Evolutionary conservation across 92 coral and sea anemone species (phyloP).

Genomic region (Zoanthus sansibaricus): DNA sequence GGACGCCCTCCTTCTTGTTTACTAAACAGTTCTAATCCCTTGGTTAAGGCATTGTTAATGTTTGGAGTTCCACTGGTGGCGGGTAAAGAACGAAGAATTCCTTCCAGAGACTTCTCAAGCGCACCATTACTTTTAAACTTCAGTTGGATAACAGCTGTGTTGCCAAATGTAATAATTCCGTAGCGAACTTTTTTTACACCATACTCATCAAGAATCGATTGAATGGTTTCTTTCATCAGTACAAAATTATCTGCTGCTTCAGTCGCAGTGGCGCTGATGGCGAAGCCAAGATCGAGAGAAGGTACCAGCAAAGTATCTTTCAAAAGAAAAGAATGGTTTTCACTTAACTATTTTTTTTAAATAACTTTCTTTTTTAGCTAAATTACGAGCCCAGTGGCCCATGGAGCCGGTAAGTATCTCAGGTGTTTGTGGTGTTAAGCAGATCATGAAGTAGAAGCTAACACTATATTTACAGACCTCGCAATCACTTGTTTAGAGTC

Average conservation of each 20-base stretch:
- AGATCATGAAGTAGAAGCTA: too few species aligned
- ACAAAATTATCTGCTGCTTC: conserved; percentile 53
- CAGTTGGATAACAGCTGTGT: conserved; percentile 28
- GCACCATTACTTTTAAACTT: background rate
- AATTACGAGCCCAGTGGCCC: too few species aligned
- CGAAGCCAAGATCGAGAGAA: conserved; percentile 74
- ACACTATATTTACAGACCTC: too few species aligned
- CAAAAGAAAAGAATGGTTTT: background rate
- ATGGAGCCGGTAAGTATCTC: too few species aligned
- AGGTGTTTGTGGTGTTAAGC: too few species aligned
- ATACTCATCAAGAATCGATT: conserved; percentile 67
- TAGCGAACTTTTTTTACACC: conserved; percentile 74
- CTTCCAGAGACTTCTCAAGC: background rate
- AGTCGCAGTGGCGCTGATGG: conserved; percentile 66
- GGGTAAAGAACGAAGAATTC: background rate
- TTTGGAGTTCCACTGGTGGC: conserved; percentile 58
- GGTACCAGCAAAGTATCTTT: conserved; percentile 68
- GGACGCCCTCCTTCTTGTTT: conserved; percentile 77
- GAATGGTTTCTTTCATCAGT: conserved; percentile 62
- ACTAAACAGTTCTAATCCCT: conserved; percentile 71
- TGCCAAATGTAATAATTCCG: conserved; percentile 67
- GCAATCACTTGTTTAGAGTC: too few species aligned
- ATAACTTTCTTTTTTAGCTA: background rate
- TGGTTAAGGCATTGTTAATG: conserved; percentile 56
- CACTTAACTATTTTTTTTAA: background rate